A percentile compares a stretch with the other conserved stretches of the same genome.
phyloP scores from a whole-genome alignment of 2,888 invertebrate genomes.

The Stomorhina lunata region DNA sequence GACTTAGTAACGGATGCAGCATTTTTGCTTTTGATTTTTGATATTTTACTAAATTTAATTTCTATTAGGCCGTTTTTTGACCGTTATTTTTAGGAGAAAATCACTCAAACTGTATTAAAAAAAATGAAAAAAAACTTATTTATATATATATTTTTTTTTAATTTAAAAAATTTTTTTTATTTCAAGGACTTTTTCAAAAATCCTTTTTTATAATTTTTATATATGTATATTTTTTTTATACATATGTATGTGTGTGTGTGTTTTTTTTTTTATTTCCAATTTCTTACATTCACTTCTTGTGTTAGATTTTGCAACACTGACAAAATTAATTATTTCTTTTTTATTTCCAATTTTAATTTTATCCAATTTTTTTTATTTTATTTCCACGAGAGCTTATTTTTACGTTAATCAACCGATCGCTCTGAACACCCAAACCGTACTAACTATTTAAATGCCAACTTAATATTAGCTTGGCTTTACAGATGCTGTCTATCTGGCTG shows the following conservation, averaged over 20 bases:
- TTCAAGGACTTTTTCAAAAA: slow-evolving; percentile 17
- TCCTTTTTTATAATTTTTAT: background rate
- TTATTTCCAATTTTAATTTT: background rate
- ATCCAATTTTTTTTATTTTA: background rate
- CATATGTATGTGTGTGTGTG: background rate
- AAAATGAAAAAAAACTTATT: slow-evolving; percentile 10
- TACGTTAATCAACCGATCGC: slow-evolving; percentile 73
- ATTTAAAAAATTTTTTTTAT: background rate
- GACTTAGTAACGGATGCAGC: slow-evolving; percentile 44
- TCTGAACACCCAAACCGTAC: slow-evolving; percentile 76
- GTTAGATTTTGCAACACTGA: slow-evolving; percentile 42
- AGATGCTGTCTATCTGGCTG: slow-evolving; percentile 57
- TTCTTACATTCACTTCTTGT: slow-evolving; percentile 55
- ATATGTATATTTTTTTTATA: background rate
- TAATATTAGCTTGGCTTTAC: slow-evolving; percentile 68
- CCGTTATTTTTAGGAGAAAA: slow-evolving; percentile 34
- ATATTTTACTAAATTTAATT: background rate
- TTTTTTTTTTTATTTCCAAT: slow-evolving; percentile 8
- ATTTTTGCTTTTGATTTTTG: slow-evolving; percentile 30
- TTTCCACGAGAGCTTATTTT: slow-evolving; percentile 46
- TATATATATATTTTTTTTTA: slow-evolving; percentile 1
- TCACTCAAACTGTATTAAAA: slow-evolving; percentile 40
- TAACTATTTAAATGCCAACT: slow-evolving; percentile 69
- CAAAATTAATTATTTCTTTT: slow-evolving; percentile 33
- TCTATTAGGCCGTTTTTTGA: slow-evolving; percentile 53